A percentile compares a stretch with the other conserved stretches of the same genome.
phyloP scores from a whole-genome alignment of 2,888 invertebrate species.

The Dryadula phaetusa region DNA sequence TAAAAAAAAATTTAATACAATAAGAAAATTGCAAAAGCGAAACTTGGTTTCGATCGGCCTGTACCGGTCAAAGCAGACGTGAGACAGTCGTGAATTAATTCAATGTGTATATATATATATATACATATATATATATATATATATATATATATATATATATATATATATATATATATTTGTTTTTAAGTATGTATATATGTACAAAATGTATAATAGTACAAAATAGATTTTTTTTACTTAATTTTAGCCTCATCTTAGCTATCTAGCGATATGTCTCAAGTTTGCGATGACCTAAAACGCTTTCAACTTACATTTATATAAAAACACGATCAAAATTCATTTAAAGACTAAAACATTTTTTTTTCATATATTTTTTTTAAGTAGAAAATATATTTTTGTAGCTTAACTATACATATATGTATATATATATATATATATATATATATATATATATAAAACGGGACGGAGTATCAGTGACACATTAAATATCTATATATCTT shows the following conservation, averaged over 20 bases:
- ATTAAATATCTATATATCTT: conserved; percentile 44
- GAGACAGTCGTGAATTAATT: conserved; percentile 35
- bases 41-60: conserved; percentile 52
- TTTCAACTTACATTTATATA: conserved; percentile 47
- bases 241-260: conserved; percentile 23
- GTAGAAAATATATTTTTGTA: conserved; percentile 52
- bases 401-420: conserved; percentile 49
- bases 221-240: background rate
- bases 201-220: conserved; percentile 12
- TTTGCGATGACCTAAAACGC: conserved; percentile 30
- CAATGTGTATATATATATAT: background rate
- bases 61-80: conserved; percentile 32
- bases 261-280: conserved; percentile 28
- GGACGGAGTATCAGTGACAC: conserved; percentile 52
- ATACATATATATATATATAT: background rate
- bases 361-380: conserved; percentile 39
- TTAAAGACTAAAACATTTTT: conserved; percentile 44
- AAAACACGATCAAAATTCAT: conserved; percentile 50
- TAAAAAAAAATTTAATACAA: conserved; percentile 40
- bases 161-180: background rate
- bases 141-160: background rate
- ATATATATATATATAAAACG: conserved; percentile 48
- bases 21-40: conserved; percentile 40
- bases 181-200: background rate
- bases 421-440: too few species aligned